Evolutionary conservation across 92 coral and sea anemone genomes (phyloP).

Genomic region (Actinernus sp.): DNA sequence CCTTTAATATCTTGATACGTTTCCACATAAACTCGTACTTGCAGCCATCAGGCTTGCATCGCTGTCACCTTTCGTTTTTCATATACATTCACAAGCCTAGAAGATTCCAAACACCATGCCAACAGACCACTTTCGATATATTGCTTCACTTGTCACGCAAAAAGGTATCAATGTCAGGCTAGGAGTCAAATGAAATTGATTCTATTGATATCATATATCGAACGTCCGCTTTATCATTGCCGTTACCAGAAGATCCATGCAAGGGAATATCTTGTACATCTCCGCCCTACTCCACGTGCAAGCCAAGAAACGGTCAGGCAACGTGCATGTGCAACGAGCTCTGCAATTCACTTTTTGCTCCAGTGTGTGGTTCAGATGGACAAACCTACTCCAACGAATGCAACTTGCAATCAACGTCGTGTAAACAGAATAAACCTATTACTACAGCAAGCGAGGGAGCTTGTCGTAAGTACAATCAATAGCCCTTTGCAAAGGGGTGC

Average conservation of each 20-base stretch:
- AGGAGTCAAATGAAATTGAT: no score
- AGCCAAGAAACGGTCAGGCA: conserved; percentile 44
- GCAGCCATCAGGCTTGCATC: no score
- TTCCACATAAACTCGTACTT: no score
- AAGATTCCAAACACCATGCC: no score
- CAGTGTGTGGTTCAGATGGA: conserved; percentile 90
- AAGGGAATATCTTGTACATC: conserved; percentile 2
- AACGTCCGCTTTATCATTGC: not conserved
- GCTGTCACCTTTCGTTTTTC: no score
- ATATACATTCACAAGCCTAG: no score
- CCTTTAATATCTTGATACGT: no score
- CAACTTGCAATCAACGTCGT: conserved; percentile 40
- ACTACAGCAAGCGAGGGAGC: conserved; percentile 44
- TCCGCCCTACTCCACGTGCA: conserved; percentile 53
- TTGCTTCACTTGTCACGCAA: no score
- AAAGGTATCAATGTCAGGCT: no score
- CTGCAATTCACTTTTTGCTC: conserved; percentile 32
- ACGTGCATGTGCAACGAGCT: conserved; percentile 59
- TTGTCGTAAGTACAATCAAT: not conserved
- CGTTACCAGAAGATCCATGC: conserved; percentile 7
- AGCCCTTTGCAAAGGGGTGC: no score
- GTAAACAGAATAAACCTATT: conserved; percentile 36
- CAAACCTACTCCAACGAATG: conserved; percentile 66
- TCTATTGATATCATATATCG: no score
- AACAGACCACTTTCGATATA: no score